phyloP scores from a whole-genome alignment of 2,113 vertebrate species.

The Bubalus kerabau region DNA sequence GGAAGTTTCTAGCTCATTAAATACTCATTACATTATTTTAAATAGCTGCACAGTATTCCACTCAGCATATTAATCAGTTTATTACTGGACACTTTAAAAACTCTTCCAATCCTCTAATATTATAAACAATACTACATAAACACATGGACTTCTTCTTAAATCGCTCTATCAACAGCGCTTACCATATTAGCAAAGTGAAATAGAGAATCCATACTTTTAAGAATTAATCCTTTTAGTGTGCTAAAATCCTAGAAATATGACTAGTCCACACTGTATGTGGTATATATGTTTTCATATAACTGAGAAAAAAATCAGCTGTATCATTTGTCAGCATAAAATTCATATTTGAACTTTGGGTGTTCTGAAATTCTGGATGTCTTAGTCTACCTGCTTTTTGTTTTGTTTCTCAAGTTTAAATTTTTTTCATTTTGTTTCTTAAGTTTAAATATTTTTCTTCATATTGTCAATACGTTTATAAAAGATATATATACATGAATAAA shows the following conservation, averaged over 20 bases:
- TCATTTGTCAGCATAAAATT: background rate
- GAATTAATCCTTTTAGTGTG: background rate
- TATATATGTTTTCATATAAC: background rate
- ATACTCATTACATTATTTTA: background rate
- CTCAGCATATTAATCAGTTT: background rate
- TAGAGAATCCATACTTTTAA: background rate
- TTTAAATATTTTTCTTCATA: background rate
- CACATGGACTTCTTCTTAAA: background rate
- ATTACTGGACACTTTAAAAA: background rate
- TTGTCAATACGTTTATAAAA: background rate
- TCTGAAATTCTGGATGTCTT: conserved; percentile 7
- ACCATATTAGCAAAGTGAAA: background rate
- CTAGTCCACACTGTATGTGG: background rate
- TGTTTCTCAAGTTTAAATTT: background rate
- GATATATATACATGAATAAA: background rate
- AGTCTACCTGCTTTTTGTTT: background rate
- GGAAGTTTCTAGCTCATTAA: conserved; percentile 5
- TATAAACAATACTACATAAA: background rate
- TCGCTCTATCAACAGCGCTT: background rate
- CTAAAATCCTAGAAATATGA: background rate
- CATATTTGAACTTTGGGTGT: background rate
- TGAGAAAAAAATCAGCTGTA: background rate
- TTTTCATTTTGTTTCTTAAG: background rate
- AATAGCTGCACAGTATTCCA: background rate
- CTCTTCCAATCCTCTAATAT: background rate